Evolutionary conservation across 2,888 invertebrate species (phyloP).

Genomic region (Xylota segnis): DNA sequence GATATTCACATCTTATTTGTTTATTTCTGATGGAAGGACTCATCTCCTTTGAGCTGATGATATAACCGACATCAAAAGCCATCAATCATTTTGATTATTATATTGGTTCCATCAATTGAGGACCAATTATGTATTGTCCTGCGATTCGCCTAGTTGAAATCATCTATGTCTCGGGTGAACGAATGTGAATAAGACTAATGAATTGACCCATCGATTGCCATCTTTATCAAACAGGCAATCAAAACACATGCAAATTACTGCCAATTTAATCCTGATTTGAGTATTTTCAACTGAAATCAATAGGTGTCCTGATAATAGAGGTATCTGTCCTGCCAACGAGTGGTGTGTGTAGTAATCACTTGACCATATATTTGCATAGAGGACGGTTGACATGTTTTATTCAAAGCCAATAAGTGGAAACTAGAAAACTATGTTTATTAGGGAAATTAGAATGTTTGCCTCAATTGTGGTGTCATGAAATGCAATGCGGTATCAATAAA

Average conservation of each 20-base stretch:
- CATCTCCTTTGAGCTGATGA: neutral
- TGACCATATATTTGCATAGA: neutral
- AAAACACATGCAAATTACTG: neutral
- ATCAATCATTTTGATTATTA: constrained; percentile 6
- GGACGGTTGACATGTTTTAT: neutral
- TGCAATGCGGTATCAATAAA: too few relatives aligned
- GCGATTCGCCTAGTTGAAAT: constrained; percentile 7
- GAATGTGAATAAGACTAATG: constrained; percentile 2
- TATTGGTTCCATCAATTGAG: constrained; percentile 16
- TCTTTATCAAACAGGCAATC: neutral
- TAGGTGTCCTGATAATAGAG: neutral
- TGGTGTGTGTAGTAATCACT: neutral
- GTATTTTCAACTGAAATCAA: neutral
- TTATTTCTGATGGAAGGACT: neutral
- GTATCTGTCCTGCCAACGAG: neutral
- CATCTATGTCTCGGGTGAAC: neutral
- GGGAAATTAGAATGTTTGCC: too few relatives aligned
- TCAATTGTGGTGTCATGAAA: too few relatives aligned
- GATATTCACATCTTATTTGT: neutral
- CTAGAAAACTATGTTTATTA: neutral
- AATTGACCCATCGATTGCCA: neutral
- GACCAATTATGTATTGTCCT: constrained; percentile 23
- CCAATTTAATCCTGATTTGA: neutral
- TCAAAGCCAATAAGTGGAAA: neutral
- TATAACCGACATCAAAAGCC: neutral